These are phyloP conservation scores for Lipotes vexillifer DNA, from an alignment of 2,113 vertebrate genomes.

Conservation along the genomic window DNA sequence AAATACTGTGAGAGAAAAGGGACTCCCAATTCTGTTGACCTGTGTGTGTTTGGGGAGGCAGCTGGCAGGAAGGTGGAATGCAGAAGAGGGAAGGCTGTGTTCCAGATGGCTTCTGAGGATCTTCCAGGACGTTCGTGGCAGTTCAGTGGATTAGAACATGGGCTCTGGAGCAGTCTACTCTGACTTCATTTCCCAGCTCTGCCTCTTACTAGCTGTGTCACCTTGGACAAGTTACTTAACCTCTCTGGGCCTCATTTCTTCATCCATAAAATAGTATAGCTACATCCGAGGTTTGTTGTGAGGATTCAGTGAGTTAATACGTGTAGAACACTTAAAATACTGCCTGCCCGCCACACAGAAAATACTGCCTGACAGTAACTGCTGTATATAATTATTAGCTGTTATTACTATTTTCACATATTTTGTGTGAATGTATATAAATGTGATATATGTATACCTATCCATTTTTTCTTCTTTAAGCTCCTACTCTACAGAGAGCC, in stretches of 20 bases:
- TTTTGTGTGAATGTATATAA: neutral
- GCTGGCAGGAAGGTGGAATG: neutral
- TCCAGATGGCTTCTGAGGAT: neutral
- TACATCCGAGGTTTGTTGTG: neutral
- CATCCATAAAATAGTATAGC: neutral
- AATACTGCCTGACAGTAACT: constrained; percentile 52
- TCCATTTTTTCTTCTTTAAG: constrained; percentile 1
- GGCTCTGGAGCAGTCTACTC: neutral
- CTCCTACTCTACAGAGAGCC: neutral
- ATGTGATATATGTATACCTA: neutral
- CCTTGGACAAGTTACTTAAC: neutral
- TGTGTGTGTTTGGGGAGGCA: neutral
- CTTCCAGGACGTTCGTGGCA: neutral
- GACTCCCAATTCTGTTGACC: neutral
- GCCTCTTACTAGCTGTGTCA: neutral
- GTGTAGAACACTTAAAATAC: neutral
- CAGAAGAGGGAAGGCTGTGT: neutral
- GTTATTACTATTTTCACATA: constrained; percentile 60
- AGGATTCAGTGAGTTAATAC: neutral
- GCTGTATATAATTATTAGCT: constrained; percentile 59
- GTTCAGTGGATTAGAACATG: neutral
- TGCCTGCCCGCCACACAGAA: neutral
- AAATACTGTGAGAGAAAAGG: neutral
- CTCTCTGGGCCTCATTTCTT: neutral
- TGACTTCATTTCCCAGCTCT: neutral